phyloP scores from a whole-genome alignment of 2,797 vertebrate species.

The Melanotaenia pygmaea region DNA sequence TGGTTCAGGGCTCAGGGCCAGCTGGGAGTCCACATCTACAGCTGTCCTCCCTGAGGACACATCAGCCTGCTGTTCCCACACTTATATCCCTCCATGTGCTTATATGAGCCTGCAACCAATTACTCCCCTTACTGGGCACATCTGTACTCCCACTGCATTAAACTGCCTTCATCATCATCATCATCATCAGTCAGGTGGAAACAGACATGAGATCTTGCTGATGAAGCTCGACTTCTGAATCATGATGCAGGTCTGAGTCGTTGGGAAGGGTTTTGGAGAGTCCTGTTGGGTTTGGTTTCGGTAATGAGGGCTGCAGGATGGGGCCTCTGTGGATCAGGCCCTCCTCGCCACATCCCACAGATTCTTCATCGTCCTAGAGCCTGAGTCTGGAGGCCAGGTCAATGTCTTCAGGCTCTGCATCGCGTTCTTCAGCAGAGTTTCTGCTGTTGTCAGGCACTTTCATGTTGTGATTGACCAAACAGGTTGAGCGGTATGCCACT shows the following conservation, averaged over 20 bases:
- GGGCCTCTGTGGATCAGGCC: background rate
- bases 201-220: background rate
- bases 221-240: no score
- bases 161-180: background rate
- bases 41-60: conserved; percentile 41
- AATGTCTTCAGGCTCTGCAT: no score
- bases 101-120: conserved; percentile 30
- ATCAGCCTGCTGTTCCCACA: conserved; percentile 35
- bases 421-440: no score
- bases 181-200: background rate
- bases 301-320: background rate
- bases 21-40: conserved; percentile 36
- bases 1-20: conserved; percentile 32
- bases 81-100: conserved; percentile 22
- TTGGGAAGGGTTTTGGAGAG: background rate
- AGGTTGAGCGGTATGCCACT: no score
- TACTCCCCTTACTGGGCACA: background rate
- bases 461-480: no score
- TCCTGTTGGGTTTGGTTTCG: background rate
- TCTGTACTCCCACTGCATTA: background rate
- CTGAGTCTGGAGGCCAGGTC: no score
- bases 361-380: background rate
- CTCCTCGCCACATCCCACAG: background rate
- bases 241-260: background rate
- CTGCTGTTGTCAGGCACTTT: no score